A percentile compares a stretch with the other conserved stretches of the same genome.
These are phyloP conservation scores for Drosophila eohydei DNA, from an alignment of 2,888 invertebrate genomes.

Conservation along the genomic window DNA sequence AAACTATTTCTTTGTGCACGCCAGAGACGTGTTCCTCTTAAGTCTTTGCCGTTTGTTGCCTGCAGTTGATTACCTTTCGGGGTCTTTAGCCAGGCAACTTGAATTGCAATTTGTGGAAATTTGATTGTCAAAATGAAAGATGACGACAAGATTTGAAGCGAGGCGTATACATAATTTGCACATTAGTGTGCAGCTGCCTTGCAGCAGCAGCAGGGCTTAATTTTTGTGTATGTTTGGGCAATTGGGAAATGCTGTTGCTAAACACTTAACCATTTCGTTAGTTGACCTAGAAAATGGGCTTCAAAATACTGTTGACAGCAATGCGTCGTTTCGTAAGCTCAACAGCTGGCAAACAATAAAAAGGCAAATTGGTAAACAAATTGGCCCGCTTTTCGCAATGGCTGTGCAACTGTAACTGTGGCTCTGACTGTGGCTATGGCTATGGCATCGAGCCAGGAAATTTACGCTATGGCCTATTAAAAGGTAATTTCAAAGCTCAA, in stretches of 20 bases:
- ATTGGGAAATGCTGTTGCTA: slow-evolving; percentile 36
- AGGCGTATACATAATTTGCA: slow-evolving; percentile 57
- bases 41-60: slow-evolving; percentile 20
- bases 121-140: slow-evolving; percentile 68
- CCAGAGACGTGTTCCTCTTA: slow-evolving; percentile 9
- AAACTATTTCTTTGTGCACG: slow-evolving; percentile 17
- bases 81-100: slow-evolving; percentile 54
- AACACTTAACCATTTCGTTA: slow-evolving; percentile 21
- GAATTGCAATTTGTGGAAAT: slow-evolving; percentile 68
- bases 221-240: slow-evolving; percentile 6
- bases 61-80: slow-evolving; percentile 47
- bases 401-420: slow-evolving; percentile 30
- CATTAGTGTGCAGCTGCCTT: slow-evolving; percentile 55
- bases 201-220: slow-evolving; percentile 2
- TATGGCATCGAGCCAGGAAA: slow-evolving; percentile 67
- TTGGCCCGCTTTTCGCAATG: slow-evolving; percentile 56
- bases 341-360: slow-evolving; percentile 10
- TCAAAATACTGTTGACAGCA: slow-evolving; percentile 23
- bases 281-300: slow-evolving; percentile 67
- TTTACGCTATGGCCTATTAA: slow-evolving; percentile 63
- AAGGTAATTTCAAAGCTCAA: slow-evolving; percentile 53
- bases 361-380: slow-evolving; percentile 54
- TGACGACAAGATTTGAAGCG: slow-evolving; percentile 26
- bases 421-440: slow-evolving; percentile 21
- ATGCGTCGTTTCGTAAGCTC: slow-evolving; percentile 48